Evolutionary conservation across 2,113 vertebrate species (phyloP), one percentile per base, ranked within the genome.

Genomic region (Vidua chalybeata): DNA sequence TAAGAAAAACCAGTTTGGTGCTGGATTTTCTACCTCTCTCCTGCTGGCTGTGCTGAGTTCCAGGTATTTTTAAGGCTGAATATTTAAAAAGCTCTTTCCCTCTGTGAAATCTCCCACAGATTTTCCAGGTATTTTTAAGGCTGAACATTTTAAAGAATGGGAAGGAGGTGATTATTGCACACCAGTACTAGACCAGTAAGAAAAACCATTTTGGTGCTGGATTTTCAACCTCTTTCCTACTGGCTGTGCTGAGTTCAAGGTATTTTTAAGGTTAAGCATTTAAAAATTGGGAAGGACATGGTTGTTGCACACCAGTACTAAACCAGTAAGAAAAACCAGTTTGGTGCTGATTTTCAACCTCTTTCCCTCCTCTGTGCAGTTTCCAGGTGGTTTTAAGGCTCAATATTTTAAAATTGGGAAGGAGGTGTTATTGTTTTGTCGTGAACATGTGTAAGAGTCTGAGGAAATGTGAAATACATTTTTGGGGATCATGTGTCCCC

Each of bases 381-480:
- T 33, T 66, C 63, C 63, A 66, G 30, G 30, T 31, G 9, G 24
- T 41, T 72, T 13, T 69, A 22, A 37, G 13, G 48, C n/a, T 33
- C 8, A 18, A 3, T 1, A 33, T 55, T 43, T 43, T 27, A 43
- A 73, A n/a, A 9, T 27, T n/a, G 39, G 7, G 30, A 43, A 73
- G 30, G 17, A n/a, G 21, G 11, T 41, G 16, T n/a, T 26, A 27
- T 39, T 72, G 37, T 10, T 39, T 41, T 49, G 41, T 46, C 17
- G 7, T 1, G 41, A 45, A 21, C 0, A 0, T 9, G 16, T 2
- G 3, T 14, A 28, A 27, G 30, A 55, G 15, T 15, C 56, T 48
- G 39, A 69, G 74, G 49, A n/a, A 41, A 49, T 16, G 1, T 5
- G 37, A n/a, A 54, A 10, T 6, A 1, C 3, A 35, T 35, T 35